These are phyloP conservation scores for Dendronephthya gigantea DNA, from an alignment of 64 coral and sea anemone genomes.

Conservation along the genomic window DNA sequence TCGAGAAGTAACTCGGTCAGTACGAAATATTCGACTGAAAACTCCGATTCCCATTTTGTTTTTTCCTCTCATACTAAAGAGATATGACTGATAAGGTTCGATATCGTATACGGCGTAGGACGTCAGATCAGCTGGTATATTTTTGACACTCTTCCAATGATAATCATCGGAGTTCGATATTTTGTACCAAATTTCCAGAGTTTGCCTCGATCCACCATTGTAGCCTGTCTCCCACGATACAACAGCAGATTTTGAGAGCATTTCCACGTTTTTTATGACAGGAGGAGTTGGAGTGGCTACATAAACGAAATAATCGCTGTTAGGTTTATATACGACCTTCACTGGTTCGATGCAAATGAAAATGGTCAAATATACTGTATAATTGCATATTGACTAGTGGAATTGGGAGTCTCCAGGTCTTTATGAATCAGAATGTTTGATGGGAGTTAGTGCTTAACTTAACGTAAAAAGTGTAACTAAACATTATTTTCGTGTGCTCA, in stretches of 20 bases:
- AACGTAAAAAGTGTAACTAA: too few relatives aligned
- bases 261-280: conserved; percentile 36
- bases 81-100: conserved; percentile 21
- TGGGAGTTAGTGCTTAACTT: too few relatives aligned
- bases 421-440: too few relatives aligned
- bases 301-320: not conserved
- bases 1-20: not conserved
- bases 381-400: too few relatives aligned
- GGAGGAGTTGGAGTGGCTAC: conserved; percentile 65
- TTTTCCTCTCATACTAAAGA: conserved; percentile 60
- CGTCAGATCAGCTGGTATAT: conserved; percentile 39
- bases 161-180: conserved; percentile 38
- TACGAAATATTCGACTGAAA: conserved; percentile 35
- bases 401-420: too few relatives aligned
- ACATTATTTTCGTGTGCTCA: too few relatives aligned
- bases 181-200: conserved; percentile 71
- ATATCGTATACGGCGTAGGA: conserved; percentile 42
- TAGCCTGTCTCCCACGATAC: conserved; percentile 70
- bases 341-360: not conserved
- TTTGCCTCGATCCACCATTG: conserved; percentile 65
- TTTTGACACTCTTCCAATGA: conserved; percentile 39
- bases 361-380: not conserved
- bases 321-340: too few relatives aligned
- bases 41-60: conserved; percentile 65
- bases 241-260: conserved; percentile 24